phyloP scores from a whole-genome alignment of 2,797 vertebrate species.

The Geotria australis region DNA sequence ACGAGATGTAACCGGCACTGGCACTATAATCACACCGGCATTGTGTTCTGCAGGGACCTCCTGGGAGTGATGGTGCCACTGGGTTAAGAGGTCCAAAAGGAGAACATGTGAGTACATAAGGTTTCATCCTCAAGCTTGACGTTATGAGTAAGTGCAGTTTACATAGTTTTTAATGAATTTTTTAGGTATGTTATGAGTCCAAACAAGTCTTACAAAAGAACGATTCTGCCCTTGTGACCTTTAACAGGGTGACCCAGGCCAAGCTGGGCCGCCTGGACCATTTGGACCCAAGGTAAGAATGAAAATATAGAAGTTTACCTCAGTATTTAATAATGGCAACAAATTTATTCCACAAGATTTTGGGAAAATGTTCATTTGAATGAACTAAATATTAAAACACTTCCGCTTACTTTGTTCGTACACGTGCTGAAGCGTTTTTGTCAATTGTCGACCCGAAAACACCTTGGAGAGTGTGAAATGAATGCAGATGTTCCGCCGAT shows the following conservation, averaged over 20 bases:
- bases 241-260: slow-evolving; percentile 37
- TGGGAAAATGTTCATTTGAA: no score
- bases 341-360: no score
- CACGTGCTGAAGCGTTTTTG: no score
- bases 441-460: no score
- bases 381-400: no score
- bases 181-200: background rate
- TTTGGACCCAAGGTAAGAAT: slow-evolving; percentile 23
- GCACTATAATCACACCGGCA: no score
- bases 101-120: slow-evolving; percentile 21
- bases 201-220: slow-evolving; percentile 1
- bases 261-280: slow-evolving; percentile 19
- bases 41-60: slow-evolving; percentile 8
- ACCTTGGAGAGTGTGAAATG: no score
- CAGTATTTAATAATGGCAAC: no score
- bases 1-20: no score
- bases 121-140: no score
- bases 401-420: no score
- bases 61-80: slow-evolving; percentile 26
- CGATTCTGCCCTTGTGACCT: background rate
- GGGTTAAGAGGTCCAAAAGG: slow-evolving; percentile 34
- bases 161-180: background rate
- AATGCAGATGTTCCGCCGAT: no score
- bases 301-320: background rate
- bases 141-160: background rate